Evolutionary conservation across 2,888 invertebrate genomes (phyloP), one percentile per base, ranked within the genome.

Genomic region (Cerastis rubricosa): DNA sequence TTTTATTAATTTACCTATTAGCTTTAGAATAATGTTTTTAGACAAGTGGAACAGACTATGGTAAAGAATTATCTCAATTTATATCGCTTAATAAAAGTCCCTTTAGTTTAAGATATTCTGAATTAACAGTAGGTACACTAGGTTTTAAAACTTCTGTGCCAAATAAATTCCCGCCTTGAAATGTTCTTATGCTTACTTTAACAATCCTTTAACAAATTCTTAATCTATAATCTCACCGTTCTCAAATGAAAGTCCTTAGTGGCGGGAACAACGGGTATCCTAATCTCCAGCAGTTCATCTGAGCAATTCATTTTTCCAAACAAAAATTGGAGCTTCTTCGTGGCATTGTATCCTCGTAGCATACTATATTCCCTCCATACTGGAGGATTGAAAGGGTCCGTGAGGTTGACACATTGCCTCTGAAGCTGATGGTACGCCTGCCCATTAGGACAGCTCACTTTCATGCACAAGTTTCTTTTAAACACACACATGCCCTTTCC

Each of bases 381-480:
- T 0, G 92, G 91, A 0, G 93, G 92, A 7, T 93, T 86, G 54
- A 95, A 86, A 0, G 47, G 12, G 0, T 77, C 68, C 2, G 74
- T 67, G 3, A 86, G 68, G 22, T 85, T 78, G 0, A 89, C 85
- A 86, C 96, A 96, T 0, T 0, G n/a, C n/a, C 80, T 91, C 4
- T 47, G 64, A 0, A 9, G 17, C 0, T 11, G n/a, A 17, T 91
- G 47, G 67, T 92, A 93, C 0, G 85, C 94, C 12, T 86, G 83
- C 0, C 95, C 95, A 0, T 89, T 76, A 0, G 93, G 92, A 75
- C 96, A 96, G 45, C n/a, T n/a, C 96, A 96, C 75, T 96, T 96
- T 4, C 89, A 82, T 0, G 94, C 73, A 75, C 95, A 95, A 4
- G 76, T 83, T 61, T 91, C 87, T 64, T 94, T 93, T 5, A 81